phyloP scores from a whole-genome alignment of 1,140 invertebrate species.

The Drosophila yakuba region DNA sequence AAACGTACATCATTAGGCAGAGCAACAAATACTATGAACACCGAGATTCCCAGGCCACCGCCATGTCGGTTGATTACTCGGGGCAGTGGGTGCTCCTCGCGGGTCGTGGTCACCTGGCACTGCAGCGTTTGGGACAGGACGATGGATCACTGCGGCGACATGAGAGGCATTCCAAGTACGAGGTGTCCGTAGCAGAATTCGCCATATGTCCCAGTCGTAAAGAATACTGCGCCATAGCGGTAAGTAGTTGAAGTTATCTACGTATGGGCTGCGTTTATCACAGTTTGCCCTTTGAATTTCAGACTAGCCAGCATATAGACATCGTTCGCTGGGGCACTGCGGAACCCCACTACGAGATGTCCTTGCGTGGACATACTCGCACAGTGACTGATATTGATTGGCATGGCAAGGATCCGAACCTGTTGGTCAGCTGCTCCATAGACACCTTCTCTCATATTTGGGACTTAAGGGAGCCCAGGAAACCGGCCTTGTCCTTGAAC shows the following conservation, averaged over 20 bases:
- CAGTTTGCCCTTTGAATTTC: slow-evolving; percentile 31
- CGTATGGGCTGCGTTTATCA: slow-evolving; percentile 1
- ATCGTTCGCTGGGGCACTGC: slow-evolving; percentile 90
- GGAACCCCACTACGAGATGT: slow-evolving; percentile 89
- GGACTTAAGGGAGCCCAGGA: slow-evolving; percentile 94
- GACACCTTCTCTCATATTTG: slow-evolving; percentile 97
- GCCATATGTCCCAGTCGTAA: slow-evolving; percentile 92
- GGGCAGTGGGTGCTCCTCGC: slow-evolving; percentile 93
- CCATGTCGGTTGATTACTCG: slow-evolving; percentile 95
- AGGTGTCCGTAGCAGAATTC: slow-evolving; percentile 96
- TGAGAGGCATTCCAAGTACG: slow-evolving; percentile 95
- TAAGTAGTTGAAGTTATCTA: slow-evolving; percentile 85
- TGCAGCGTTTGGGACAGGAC: slow-evolving; percentile 90
- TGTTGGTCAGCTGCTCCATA: slow-evolving; percentile 96
- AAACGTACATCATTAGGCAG: slow-evolving; percentile 73
- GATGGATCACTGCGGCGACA: slow-evolving; percentile 91
- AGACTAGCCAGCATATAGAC: slow-evolving; percentile 94
- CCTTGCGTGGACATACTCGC: slow-evolving; percentile 93
- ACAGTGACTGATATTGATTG: slow-evolving; percentile 97
- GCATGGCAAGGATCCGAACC: slow-evolving; percentile 94
- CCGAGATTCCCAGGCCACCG: slow-evolving; percentile 91
- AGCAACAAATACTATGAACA: slow-evolving; percentile 79
- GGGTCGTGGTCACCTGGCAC: slow-evolving; percentile 89
- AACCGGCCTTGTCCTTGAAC: slow-evolving; percentile 92
- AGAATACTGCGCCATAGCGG: slow-evolving; percentile 95